A percentile compares a stretch with the other conserved stretches of the same genome.
Evolutionary conservation across 2,113 vertebrate genomes (phyloP).

Genomic region (Ictalurus punctatus): DNA sequence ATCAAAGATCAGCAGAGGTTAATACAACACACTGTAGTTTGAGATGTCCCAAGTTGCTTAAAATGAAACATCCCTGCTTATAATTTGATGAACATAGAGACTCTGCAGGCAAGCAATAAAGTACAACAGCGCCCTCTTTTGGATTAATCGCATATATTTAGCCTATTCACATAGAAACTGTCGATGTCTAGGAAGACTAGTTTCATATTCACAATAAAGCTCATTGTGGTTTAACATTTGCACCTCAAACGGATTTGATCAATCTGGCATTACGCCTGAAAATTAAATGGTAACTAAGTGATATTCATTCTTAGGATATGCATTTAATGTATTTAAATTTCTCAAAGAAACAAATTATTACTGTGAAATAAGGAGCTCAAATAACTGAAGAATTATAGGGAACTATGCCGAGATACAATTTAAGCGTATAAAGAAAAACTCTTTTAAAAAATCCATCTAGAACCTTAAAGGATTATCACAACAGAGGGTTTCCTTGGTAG

Average conservation of each 20-base stretch:
- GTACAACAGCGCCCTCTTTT: conserved; percentile 34
- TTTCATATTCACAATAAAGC: neutral
- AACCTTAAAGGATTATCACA: neutral
- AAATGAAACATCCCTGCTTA: neutral
- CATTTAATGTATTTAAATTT: neutral
- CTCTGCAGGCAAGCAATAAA: neutral
- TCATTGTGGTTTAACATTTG: neutral
- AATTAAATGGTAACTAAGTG: neutral
- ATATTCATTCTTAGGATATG: neutral
- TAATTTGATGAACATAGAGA: neutral
- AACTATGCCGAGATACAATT: neutral
- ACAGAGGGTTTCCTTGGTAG: neutral
- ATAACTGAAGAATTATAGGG: neutral
- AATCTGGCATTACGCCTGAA: neutral
- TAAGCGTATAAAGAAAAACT: neutral
- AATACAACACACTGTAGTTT: neutral
- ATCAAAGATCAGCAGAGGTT: neutral
- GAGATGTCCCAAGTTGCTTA: neutral
- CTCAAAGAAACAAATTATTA: neutral
- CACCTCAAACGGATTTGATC: neutral
- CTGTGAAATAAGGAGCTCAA: neutral
- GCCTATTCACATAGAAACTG: neutral
- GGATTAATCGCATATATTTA: neutral
- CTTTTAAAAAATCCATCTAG: neutral
- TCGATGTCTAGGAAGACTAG: neutral